Base-by-base conservation (phyloP, 1,140 invertebrate genomes). In the Zaprionus ornatus region DNA sequence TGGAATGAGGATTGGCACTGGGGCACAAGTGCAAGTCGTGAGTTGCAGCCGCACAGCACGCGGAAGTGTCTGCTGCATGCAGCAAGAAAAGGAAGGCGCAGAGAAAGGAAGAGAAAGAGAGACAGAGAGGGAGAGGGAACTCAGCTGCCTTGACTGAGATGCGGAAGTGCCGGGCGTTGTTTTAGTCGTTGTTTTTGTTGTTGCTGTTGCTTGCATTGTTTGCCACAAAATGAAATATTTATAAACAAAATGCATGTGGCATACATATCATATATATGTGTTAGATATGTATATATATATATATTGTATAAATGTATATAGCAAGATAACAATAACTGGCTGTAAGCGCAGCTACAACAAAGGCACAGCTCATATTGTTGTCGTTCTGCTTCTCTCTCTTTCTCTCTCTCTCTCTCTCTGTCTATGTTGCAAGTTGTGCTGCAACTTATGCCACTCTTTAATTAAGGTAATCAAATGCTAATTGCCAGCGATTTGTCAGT, bases 181-280 rank as follows among this genome's bases (percentile, higher is more conserved):
- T 74, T 55, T 68, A 61, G 71, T 67, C 45, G 9, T 60, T 52
- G 25, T 67, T 3, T 10, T 42, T 45, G 54, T 64, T 37, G 19
- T 15, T 42, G 52, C 10, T 35, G 35, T 37, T 37, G 35, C 13
- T 60, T 50, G 77, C 74, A 84, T 87, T 87, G 84, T 90, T 85
- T 75, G 73, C 67, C 73, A 71, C 73, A 75, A 75, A 70, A 75
- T 71, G 68, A 71, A 75, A 75, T 75, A 75, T 77, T 77, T 77
- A 77, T 77, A 77, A 77, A 77, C 74, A 70, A 62, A 79, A 80
- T 70, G 85, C 81, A 84, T 88, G 85, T 90, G 80, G 81, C 85
- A 80, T 64, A 88, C 66, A 90, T 78, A 74, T 65, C 68, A 48
- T n/a, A 50, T 5, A 63, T 5, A 5, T 40, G 7, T n/a, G n/a